Evolutionary conservation across 2,113 vertebrate genomes (phyloP).

Genomic region (Python bivittatus): DNA sequence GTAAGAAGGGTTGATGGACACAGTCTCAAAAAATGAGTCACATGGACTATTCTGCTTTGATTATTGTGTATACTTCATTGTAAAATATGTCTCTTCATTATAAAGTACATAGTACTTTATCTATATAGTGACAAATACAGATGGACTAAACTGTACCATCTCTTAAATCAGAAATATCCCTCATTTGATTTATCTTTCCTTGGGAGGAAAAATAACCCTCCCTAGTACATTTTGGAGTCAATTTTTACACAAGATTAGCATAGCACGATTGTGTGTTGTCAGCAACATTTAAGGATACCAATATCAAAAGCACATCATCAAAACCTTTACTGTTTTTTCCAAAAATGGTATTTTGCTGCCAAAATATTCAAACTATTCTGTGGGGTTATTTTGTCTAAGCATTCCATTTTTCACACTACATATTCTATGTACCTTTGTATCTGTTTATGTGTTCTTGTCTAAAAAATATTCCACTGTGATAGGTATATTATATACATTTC

Average conservation of each 20-base stretch:
- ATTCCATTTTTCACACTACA: not conserved
- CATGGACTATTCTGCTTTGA: not conserved
- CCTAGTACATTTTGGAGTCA: slow-evolving; percentile 1
- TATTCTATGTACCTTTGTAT: slow-evolving; percentile 18
- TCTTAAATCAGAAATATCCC: not conserved
- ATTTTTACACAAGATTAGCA: not conserved
- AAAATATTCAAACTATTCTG: not conserved
- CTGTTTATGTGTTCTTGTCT: slow-evolving; percentile 39
- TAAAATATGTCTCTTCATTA: not conserved
- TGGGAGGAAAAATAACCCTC: not conserved
- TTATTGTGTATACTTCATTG: not conserved
- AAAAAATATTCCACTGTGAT: slow-evolving; percentile 39
- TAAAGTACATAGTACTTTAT: not conserved
- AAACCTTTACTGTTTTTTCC: not conserved
- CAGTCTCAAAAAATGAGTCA: not conserved
- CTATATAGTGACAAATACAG: not conserved
- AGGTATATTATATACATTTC: slow-evolving; percentile 42
- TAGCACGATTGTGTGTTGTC: not conserved
- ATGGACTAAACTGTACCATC: not conserved
- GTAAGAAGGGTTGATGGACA: not conserved
- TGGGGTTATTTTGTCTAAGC: not conserved
- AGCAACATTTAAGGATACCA: not conserved
- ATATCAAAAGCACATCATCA: not conserved
- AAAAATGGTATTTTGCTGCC: slow-evolving; percentile 15
- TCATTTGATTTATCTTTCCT: not conserved